A percentile compares a stretch with the other conserved stretches of the same genome.
These are phyloP conservation scores for Lemur catta DNA, from an alignment of 2,797 vertebrate species.

Conservation along the genomic window DNA sequence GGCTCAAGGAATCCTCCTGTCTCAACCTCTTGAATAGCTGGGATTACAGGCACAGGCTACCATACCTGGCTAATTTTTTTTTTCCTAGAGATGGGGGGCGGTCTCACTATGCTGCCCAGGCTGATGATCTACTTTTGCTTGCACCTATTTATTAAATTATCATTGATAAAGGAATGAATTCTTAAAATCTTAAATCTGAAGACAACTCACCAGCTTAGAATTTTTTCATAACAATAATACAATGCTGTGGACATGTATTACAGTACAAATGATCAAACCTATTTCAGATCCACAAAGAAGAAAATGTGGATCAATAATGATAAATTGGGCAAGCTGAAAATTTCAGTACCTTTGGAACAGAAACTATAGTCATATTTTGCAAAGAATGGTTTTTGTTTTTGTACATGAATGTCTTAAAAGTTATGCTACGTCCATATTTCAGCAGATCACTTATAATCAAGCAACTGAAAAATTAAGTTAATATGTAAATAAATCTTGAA, in stretches of 20 bases:
- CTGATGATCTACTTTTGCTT: conserved; percentile 1
- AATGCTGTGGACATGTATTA: conserved; percentile 17
- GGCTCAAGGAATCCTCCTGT: not conserved
- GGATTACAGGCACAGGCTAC: not conserved
- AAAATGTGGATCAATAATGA: not conserved
- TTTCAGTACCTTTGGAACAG: not conserved
- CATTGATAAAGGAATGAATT: conserved; percentile 24
- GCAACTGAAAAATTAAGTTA: conserved; percentile 40
- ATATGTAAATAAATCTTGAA: conserved; percentile 50
- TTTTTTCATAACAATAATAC: conserved; percentile 22
- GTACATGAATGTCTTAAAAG: not conserved
- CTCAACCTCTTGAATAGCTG: not conserved
- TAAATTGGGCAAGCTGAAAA: not conserved
- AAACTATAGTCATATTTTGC: conserved; percentile 22
- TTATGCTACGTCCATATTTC: conserved; percentile 26
- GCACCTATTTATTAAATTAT: conserved; percentile 9
- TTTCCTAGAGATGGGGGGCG: not conserved
- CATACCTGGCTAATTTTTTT: not conserved
- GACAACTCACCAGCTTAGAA: not conserved
- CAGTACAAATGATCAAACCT: conserved; percentile 12
- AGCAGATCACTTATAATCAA: conserved; percentile 35
- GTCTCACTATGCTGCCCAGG: not conserved
- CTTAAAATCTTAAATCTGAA: conserved; percentile 56
- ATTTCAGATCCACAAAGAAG: conserved; percentile 7
- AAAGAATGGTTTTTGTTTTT: conserved; percentile 15